A percentile compares a stretch with the other conserved stretches of the same genome.
Conservation (phyloP, 2,888 invertebrate species). For the Esperia sulphurella region DNA sequence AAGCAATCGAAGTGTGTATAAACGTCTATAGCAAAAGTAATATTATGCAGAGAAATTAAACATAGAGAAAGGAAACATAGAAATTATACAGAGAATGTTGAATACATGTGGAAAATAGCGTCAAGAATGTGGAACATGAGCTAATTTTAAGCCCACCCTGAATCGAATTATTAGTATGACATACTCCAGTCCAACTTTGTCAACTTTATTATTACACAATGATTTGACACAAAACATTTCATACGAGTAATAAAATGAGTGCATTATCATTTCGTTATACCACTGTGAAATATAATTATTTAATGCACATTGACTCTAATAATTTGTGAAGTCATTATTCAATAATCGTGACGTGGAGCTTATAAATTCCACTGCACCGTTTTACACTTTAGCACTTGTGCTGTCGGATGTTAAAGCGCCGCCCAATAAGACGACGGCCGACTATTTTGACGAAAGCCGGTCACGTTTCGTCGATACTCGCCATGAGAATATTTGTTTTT, state of each 20-base stretch:
- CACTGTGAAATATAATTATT: slow-evolving; percentile 39
- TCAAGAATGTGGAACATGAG: no score
- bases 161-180: no score
- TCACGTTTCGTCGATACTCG: slow-evolving; percentile 77
- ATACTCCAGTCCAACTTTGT: no score
- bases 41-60: no score
- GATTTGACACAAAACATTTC: neutral
- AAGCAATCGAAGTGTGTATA: slow-evolving; percentile 5
- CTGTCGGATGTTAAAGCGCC: slow-evolving; percentile 59
- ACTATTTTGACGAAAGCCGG: slow-evolving; percentile 78
- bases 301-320: slow-evolving; percentile 51
- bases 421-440: slow-evolving; percentile 73
- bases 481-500: slow-evolving; percentile 80
- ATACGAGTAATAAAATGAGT: slow-evolving; percentile 18
- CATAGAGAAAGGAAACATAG: no score
- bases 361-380: slow-evolving; percentile 73
- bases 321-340: slow-evolving; percentile 70
- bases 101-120: no score
- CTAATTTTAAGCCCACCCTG: no score
- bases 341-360: slow-evolving; percentile 72
- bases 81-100: no score
- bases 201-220: no score
- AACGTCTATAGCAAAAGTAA: neutral
- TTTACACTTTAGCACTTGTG: slow-evolving; percentile 77
- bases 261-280: slow-evolving; percentile 29